Base-by-base conservation (phyloP, 2,797 vertebrate genomes). In the Lindbergichthys nudifrons region DNA sequence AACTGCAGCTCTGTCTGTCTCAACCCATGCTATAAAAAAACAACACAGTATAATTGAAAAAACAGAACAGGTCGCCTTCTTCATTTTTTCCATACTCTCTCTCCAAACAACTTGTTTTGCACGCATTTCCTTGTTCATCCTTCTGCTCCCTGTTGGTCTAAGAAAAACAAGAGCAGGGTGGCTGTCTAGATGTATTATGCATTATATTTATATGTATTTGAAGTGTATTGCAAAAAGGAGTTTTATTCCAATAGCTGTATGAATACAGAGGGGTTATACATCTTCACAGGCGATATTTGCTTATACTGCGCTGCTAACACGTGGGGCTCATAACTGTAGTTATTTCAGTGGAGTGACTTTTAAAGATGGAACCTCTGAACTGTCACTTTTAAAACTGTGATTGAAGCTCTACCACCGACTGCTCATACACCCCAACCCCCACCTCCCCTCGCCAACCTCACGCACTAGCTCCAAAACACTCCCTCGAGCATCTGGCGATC, bases 1-100 rank as follows among this genome's bases (percentile, higher is more conserved):
- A 90, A 86, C 82, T 87, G 78, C 77, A 75, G 80, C 75, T 85
- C 88, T 79, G 87, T 84, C 83, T 86, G 82, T 84, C 86, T 88
- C 46, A 90, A 91, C 85, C 73, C 73, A 84, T 73, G 81, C 83
- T 71, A 80, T 90, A 87, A 90, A 87, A 60, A 84, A 79, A 85
- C 61, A 85, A 73, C 68, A 81, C 64, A 19, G 77, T 30, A 71
- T 86, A 78, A 93, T 84, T 92, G 79, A 85, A 85, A 89, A 88
- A 92, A 87, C 81, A 91, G 83, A 80, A 75, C 62, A 36, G 58
- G 56, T 76, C 76, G 80, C 57, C 67, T 64, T 82, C 73, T 80
- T 75, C 62, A 11, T 60, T 67, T 59, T 45, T 63, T 53, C 6
- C 19, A 21, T 23, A 0, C 62, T 42, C 66, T 61, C 66, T 59